Conservation (phyloP, 2,797 vertebrate genomes). For the Sebastes itinus region DNA sequence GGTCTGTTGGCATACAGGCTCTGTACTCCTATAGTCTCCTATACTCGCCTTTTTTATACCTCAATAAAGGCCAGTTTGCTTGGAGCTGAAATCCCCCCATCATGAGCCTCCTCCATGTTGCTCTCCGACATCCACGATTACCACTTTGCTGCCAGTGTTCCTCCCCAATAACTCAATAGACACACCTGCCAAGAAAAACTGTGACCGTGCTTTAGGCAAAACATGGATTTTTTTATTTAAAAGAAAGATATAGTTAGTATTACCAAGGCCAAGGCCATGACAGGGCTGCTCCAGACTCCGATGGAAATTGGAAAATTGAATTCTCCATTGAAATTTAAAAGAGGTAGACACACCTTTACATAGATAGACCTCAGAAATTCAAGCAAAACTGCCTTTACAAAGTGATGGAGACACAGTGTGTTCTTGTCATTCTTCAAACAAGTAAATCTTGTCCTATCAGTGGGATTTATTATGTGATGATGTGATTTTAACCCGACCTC, state of each 20-base stretch:
- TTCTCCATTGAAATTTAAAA: background rate
- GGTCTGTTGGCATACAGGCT: slow-evolving; percentile 62
- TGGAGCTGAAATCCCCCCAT: slow-evolving; percentile 43
- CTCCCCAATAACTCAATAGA: slow-evolving; percentile 29
- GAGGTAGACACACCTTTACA: background rate
- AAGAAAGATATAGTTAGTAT: background rate
- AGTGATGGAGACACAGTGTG: background rate
- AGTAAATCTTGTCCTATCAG: background rate
- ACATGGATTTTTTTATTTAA: background rate
- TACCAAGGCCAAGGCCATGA: background rate
- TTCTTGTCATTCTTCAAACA: background rate
- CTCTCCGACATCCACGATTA: slow-evolving; percentile 25
- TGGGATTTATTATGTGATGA: background rate
- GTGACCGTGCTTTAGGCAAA: background rate
- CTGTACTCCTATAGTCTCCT: slow-evolving; percentile 49
- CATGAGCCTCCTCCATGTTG: slow-evolving; percentile 22
- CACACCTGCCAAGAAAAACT: slow-evolving; percentile 12
- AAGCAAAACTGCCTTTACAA: background rate
- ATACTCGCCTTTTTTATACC: slow-evolving; percentile 47
- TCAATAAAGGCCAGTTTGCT: slow-evolving; percentile 41
- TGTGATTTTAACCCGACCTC: background rate
- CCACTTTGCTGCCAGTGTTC: slow-evolving; percentile 29
- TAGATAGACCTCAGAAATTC: background rate
- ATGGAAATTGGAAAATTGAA: background rate
- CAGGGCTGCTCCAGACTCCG: background rate